Evolutionary conservation across 2,113 vertebrate species (phyloP), one percentile per base, ranked within the genome.

Genomic region (Tychaedon coryphoeus): DNA sequence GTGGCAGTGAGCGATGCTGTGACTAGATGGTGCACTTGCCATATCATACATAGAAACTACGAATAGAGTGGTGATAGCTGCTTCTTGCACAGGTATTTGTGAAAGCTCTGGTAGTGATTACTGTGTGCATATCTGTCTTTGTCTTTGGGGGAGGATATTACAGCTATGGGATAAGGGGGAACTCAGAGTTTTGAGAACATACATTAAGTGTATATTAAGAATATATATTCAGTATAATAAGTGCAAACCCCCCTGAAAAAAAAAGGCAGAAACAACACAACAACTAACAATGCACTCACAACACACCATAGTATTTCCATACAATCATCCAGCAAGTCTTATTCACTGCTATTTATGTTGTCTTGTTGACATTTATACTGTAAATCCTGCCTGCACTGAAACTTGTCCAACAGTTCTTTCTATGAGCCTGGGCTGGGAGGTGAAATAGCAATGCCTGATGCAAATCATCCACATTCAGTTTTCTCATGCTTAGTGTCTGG

Each of bases 21-120:
- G 93, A 92, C 90, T 95, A 96, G 95, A 73, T 95, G 90, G 87
- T 96, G 93, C 95, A 95, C 87, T 97, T 93, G 74, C 67, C 78
- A 95, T 88, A 84, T 66, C 51, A 40, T 93, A 65, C n/a, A 36
- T 33, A 51, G 34, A 60, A 95, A 65, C 15, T 24, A 19, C 28
- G 26, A 88, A 4, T 2, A 65, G 53, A 82, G 34, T 43, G 19
- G 6, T 42, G 33, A 60, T 22, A 87, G 38, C 87, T 92, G 45
- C 38, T 79, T 33, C 42, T 72, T 33, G 65, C 34, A 42, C 42
- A 79, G 78, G 67, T 88, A 76, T 75, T 80, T 90, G 29, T 73
- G 75, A 88, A 70, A 65, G 58, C 40, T 60, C 56, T 73, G 24
- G 8, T 76, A 57, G 29, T 43, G 73, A 72, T 45, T 75, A n/a